These are phyloP conservation scores for Decapterus maruadsi DNA, from an alignment of 2,797 vertebrate genomes.

Conservation along the genomic window DNA sequence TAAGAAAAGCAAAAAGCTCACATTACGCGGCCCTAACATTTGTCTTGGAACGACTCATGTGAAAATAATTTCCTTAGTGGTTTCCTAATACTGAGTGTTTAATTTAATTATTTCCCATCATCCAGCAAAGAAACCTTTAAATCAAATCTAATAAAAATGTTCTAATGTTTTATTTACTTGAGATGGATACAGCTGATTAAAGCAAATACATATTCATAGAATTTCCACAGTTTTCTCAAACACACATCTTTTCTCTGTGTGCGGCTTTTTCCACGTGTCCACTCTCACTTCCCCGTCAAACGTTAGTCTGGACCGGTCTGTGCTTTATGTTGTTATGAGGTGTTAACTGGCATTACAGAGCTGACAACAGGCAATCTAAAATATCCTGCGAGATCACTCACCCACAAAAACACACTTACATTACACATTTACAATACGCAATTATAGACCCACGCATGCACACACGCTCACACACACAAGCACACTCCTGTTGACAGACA, in stretches of 20 bases:
- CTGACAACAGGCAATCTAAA: slow-evolving; percentile 22
- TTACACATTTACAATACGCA: not conserved
- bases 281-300: slow-evolving; percentile 17
- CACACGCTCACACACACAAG: not conserved
- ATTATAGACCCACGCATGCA: not conserved
- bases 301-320: slow-evolving; percentile 7
- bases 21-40: too few species aligned
- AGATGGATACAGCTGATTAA: not conserved
- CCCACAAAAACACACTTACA: slow-evolving; percentile 8
- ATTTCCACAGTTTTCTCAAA: not conserved
- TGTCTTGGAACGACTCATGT: not conserved
- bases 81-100: not conserved
- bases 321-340: slow-evolving; percentile 37
- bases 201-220: not conserved
- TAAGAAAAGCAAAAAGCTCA: not conserved
- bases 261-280: slow-evolving; percentile 12
- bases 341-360: slow-evolving; percentile 32
- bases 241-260: too few species aligned
- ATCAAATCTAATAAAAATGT: not conserved
- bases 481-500: slow-evolving; percentile 41
- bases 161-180: not conserved
- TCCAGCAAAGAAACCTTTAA: not conserved
- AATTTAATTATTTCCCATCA: not conserved
- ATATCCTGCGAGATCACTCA: slow-evolving; percentile 34
- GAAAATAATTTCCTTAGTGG: not conserved